Conservation (phyloP, 2,797 vertebrate species). For the Taenioides sp. region DNA sequence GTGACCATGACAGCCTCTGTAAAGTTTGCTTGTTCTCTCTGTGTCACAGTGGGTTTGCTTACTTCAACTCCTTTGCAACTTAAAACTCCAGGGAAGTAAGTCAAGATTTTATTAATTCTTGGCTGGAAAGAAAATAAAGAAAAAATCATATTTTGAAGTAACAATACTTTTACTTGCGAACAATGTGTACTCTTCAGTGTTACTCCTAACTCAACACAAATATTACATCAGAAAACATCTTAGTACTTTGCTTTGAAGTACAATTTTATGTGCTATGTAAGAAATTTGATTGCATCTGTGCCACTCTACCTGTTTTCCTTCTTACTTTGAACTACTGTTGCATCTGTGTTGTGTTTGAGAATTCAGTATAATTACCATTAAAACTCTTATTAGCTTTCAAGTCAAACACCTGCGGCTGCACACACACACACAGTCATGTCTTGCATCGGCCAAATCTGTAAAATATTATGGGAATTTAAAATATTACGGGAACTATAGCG, state of each 20-base stretch:
- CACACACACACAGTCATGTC: constrained; percentile 17
- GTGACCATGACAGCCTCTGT: too few relatives aligned
- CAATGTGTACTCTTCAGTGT: too few relatives aligned
- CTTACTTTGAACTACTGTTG: background rate
- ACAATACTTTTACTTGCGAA: too few relatives aligned
- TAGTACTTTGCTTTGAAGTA: background rate
- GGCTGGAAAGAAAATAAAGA: too few relatives aligned
- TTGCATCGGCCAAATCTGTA: constrained; percentile 29
- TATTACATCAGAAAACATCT: too few relatives aligned
- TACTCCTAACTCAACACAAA: too few relatives aligned
- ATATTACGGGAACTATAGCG: constrained; percentile 55
- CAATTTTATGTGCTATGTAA: background rate
- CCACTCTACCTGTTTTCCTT: background rate
- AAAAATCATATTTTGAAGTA: too few relatives aligned
- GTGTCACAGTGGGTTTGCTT: too few relatives aligned
- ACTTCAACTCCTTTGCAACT: too few relatives aligned
- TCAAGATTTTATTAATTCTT: too few relatives aligned
- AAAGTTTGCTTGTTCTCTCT: too few relatives aligned
- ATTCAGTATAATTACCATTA: background rate
- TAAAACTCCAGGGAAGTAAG: too few relatives aligned
- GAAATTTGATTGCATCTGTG: background rate
- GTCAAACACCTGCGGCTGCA: constrained; percentile 36
- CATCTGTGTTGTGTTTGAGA: constrained; percentile 8
- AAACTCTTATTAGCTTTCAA: constrained; percentile 19
- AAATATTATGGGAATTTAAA: constrained; percentile 57